Evolutionary conservation across 2,797 vertebrate species (phyloP).

Genomic region (Anguilla anguilla): DNA sequence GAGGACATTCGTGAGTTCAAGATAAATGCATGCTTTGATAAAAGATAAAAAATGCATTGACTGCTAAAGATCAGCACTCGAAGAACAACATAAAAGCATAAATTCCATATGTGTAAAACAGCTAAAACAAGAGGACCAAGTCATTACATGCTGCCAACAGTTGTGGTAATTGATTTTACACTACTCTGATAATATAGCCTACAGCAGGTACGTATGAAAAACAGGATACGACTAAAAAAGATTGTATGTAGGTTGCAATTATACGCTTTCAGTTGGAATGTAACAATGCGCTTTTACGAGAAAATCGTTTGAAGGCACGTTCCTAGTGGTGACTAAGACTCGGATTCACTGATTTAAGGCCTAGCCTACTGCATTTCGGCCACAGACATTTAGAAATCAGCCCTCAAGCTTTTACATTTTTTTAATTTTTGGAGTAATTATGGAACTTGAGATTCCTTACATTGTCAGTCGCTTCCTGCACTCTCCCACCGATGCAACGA

Average conservation of each 20-base stretch:
- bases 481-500: not conserved
- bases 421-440: not conserved
- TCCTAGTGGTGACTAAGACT: not conserved
- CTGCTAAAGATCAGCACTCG: no score
- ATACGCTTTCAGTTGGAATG: not conserved
- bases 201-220: not conserved
- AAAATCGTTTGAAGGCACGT: not conserved
- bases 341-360: not conserved
- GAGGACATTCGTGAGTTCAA: not conserved
- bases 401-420: not conserved
- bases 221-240: not conserved
- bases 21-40: not conserved
- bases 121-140: not conserved
- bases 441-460: not conserved
- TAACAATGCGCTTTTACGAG: not conserved
- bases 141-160: not conserved
- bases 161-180: slow-evolving; percentile 1
- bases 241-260: not conserved
- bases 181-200: not conserved
- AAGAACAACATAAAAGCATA: no score
- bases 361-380: not conserved
- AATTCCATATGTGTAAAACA: no score
- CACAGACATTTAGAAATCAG: not conserved
- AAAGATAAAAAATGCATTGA: no score
- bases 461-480: not conserved